Evolutionary conservation across 1,140 invertebrate species (phyloP), one percentile per base, ranked within the genome.

Genomic region (Camponotus floridanus): DNA sequence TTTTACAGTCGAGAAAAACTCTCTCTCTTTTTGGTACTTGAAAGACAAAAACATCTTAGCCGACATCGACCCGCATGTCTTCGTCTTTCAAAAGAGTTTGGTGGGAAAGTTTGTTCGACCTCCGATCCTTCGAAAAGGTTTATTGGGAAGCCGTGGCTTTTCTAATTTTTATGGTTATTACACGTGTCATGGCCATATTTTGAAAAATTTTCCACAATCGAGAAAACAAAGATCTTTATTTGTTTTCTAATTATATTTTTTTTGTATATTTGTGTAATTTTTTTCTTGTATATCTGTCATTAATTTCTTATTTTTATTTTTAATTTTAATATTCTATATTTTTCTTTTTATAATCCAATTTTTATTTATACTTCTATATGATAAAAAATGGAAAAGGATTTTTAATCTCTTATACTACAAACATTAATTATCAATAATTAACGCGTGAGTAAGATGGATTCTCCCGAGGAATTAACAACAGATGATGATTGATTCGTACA

Each of bases 51-150:
- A 91, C 86, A 92, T 78, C 90, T 91, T 90, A 71, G 73, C 33
- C 86, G 79, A 87, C 87, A 83, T 89, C 85, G 85, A 64, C 93
- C 92, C 92, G 92, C 92, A 93, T 93, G 62, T 93, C 89, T 91
- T 88, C 68, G 71, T 85, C 86, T 90, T 91, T 92, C 81, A 80
- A 51, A 18, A 33, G 85, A 83, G 55, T 36, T 90, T 91, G 89
- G 91, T 93, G 92, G 90, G 92, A 92, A 92, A 93, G 57, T 87
- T 90, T 31, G 31, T 5, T 61, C 39, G 13, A 57, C 18, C 11
- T 26, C 3, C n/a, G 33, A 42, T 31, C 42, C 59, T 48, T 83
- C 55, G 7, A 26, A 74, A 59, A 45, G 26, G 31, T 83, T 39
- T 39, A 4, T 39, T 0, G 39, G 9, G 8, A 33, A 74, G 45